These are phyloP conservation scores for Drosophila obscura DNA, from an alignment of 1,140 invertebrate species.

Conservation along the genomic window DNA sequence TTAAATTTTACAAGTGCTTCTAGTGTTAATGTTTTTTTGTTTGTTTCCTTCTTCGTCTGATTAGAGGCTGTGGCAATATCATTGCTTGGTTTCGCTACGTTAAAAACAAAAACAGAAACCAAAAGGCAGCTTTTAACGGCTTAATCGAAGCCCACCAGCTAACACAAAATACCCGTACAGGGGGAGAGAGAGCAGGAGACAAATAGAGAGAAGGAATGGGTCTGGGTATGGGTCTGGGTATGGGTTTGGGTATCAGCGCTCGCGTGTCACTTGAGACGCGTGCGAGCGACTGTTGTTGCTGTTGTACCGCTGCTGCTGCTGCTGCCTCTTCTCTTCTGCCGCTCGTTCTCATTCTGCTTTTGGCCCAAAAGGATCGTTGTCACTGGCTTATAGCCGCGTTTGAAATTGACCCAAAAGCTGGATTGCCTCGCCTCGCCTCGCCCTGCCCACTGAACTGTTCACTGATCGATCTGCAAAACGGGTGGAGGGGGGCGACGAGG, in stretches of 20 bases:
- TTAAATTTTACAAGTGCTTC: no score
- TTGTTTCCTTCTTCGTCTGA: neutral
- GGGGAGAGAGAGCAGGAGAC: neutral
- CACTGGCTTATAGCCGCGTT: conserved; percentile 49
- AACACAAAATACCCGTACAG: neutral
- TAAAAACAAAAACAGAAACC: neutral
- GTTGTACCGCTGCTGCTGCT: neutral
- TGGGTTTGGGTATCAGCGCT: conserved; percentile 1
- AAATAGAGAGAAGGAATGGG: conserved; percentile 5
- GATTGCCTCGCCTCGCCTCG: conserved; percentile 7
- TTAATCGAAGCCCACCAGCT: conserved; percentile 45
- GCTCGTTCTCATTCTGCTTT: neutral
- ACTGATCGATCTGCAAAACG: conserved; percentile 56
- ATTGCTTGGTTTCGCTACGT: neutral
- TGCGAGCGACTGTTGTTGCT: conserved; percentile 77
- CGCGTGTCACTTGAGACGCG: conserved; percentile 81
- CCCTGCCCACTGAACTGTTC: conserved; percentile 70
- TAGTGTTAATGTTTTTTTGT: no score
- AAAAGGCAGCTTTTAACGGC: conserved; percentile 49
- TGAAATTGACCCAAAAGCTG: conserved; percentile 74
- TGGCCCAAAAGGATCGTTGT: conserved; percentile 22
- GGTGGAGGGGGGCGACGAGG: conserved; percentile 4
- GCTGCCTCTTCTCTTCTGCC: neutral
- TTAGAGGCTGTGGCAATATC: neutral
- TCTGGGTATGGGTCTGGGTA: neutral